Base-by-base conservation (phyloP, 2,888 invertebrate species). In the Drosophila subsilvestris region DNA sequence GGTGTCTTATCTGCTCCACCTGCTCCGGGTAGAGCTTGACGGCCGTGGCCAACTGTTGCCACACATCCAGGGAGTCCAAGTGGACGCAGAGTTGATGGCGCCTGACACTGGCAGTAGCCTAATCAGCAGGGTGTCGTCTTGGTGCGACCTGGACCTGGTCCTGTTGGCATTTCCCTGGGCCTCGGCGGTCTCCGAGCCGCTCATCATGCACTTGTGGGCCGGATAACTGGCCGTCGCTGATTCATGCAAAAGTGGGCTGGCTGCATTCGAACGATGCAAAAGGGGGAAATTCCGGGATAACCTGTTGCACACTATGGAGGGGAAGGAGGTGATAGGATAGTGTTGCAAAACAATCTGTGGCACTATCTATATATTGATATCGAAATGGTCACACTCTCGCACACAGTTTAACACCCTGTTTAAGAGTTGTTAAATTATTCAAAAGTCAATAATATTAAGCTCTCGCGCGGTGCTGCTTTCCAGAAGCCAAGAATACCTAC, bases 31-130 rank as follows among this genome's bases (percentile, higher is more conserved):
- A 93, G 86, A 95, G 96, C 63, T 94, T 93, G 95, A 96, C 96
- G 68, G 93, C 92, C 56, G 92, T 91, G 32, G 95, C 97, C 70
- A 98, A 92, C 84, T 95, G 95, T 89, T 95, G 95, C 97, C 97
- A 98, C 80, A 94, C 94, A 78, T 96, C 94, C 88, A 96, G 94
- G 75, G 95, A 94, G 90, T 98, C 98, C 58, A 98, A 93, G 76
- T 97, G 94, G 77, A 94, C 93, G 88, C 97, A 97, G 45, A 98
- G 89, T 81, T 95, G 94, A 69, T 93, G 94, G 66, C 95, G 93
- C 81, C 94, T 27, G 93, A 91, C 80, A 94, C 95, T 0, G 97
- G 97, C 58, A 98, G n/a, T n/a, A 73, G 55, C 1, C 72, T 58
- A 4, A 83, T 79, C 4, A 70, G 71, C 42, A 75, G 55, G 1